A percentile compares a stretch with the other conserved stretches of the same genome.
Conservation (phyloP, 2,797 vertebrate species). For the Silurus lanzhouensis region DNA sequence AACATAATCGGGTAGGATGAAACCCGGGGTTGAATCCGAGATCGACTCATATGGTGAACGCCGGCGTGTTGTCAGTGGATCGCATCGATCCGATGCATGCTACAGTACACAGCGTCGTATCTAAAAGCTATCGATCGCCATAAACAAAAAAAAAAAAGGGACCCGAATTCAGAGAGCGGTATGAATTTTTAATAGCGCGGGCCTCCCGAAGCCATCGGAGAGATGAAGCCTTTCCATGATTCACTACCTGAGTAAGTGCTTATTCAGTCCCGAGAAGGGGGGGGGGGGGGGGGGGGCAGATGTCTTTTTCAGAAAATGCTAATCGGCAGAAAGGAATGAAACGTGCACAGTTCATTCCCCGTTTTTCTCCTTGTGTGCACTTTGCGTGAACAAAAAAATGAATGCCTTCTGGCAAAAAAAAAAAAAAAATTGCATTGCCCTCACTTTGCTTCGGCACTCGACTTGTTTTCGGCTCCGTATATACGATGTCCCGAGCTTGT, state of each 20-base stretch:
- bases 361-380: constrained; percentile 11
- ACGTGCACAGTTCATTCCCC: neutral
- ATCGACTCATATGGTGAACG: constrained; percentile 40
- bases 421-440: neutral
- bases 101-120: constrained; percentile 53
- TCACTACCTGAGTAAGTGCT: constrained; percentile 42
- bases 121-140: constrained; percentile 86
- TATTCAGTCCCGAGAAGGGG: constrained; percentile 2
- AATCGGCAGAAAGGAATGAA: neutral
- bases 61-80: constrained; percentile 34
- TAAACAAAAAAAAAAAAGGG: constrained; percentile 66
- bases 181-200: constrained; percentile 83
- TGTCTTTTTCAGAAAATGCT: constrained; percentile 26
- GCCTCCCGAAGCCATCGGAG: constrained; percentile 53
- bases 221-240: constrained; percentile 56
- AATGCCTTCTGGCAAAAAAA: neutral
- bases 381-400: neutral
- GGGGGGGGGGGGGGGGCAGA: neutral
- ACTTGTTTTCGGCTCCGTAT: neutral
- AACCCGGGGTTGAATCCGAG: constrained; percentile 33
- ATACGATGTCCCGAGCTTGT: constrained; percentile 10
- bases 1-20: constrained; percentile 17
- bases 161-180: constrained; percentile 67
- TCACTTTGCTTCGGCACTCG: constrained; percentile 28
- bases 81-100: constrained; percentile 19